phyloP scores from a whole-genome alignment of 2,797 vertebrate genomes.

The Limosa lapponica region DNA sequence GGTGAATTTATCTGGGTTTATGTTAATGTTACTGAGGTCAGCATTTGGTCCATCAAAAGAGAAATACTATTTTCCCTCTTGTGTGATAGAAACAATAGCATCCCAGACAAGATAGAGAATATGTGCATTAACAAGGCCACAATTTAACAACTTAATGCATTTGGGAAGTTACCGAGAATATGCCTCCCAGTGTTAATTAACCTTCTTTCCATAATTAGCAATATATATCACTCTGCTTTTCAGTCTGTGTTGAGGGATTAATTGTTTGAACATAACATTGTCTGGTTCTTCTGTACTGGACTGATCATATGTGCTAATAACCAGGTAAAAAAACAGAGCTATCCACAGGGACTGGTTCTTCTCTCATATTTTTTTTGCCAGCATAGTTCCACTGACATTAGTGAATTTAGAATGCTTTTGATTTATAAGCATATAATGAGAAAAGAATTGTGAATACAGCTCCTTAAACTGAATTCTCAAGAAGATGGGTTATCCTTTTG shows the following conservation, averaged over 20 bases:
- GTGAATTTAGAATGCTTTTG: not conserved
- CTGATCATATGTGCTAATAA: not conserved
- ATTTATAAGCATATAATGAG: not conserved
- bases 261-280: not conserved
- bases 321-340: not conserved
- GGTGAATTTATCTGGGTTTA: not conserved
- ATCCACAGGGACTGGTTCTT: not conserved
- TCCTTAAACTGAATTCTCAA: not conserved
- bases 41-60: not conserved
- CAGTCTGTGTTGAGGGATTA: not conserved
- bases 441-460: not conserved
- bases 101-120: not conserved
- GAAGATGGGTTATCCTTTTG: not conserved
- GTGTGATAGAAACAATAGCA: not conserved
- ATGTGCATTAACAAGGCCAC: not conserved
- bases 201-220: not conserved
- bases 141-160: not conserved
- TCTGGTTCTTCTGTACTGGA: not conserved
- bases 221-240: not conserved
- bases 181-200: not conserved
- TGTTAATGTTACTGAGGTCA: not conserved
- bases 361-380: not conserved
- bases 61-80: not conserved
- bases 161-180: not conserved
- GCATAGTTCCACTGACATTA: not conserved